Percentiles rank a stretch among this genome's conserved stretches.
These are phyloP conservation scores for Echinarachnius parma DNA, from an alignment of 53 echinoderm and acorn worm genomes.

Conservation along the genomic window DNA sequence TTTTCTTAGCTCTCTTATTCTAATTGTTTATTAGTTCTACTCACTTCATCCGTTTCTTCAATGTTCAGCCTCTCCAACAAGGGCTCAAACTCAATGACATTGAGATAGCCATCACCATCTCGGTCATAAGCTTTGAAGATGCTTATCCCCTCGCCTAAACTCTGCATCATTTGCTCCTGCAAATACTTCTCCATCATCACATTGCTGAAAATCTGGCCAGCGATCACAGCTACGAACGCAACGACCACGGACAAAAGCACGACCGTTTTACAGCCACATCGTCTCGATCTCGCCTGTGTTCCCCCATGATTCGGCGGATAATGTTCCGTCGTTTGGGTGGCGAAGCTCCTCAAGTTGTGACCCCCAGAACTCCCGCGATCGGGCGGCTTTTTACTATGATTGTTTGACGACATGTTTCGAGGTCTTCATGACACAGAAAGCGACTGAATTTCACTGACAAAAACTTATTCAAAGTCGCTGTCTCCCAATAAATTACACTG, in stretches of 20 bases:
- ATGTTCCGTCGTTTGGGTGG: constrained; percentile 20
- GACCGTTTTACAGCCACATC: constrained; percentile 51
- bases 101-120: constrained; percentile 76
- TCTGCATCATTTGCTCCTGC: constrained; percentile 19
- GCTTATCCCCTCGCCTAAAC: constrained; percentile 65
- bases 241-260: constrained; percentile 55
- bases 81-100: constrained; percentile 90
- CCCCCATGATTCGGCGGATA: constrained; percentile 6
- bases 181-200: constrained; percentile 32
- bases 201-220: constrained; percentile 23
- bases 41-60: constrained; percentile 29
- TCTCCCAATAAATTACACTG: no score
- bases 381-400: constrained; percentile 27
- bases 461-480: no score
- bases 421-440: no score
- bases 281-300: background rate
- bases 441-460: no score
- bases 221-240: constrained; percentile 46
- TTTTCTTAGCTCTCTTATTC: no score
- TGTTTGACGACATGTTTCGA: no score
- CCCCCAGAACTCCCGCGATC: background rate
- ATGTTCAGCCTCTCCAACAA: constrained; percentile 61
- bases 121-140: constrained; percentile 78
- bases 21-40: no score
- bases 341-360: background rate